Conservation (phyloP, 2,797 vertebrate species). For the Platalea minor region DNA sequence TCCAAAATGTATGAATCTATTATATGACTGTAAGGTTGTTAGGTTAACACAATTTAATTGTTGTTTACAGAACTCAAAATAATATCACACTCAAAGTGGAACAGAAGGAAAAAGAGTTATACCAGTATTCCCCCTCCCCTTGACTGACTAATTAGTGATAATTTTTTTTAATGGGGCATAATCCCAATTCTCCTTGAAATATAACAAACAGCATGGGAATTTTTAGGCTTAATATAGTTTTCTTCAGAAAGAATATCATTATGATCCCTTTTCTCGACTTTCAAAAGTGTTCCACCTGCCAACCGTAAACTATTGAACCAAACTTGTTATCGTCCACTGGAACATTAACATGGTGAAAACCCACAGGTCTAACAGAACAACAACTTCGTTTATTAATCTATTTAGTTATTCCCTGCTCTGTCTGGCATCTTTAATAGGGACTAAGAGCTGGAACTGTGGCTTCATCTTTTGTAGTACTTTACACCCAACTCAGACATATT, state of each 20-base stretch:
- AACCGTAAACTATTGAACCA: not conserved
- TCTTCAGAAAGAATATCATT: not conserved
- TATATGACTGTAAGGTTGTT: not conserved
- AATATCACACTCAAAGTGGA: not conserved
- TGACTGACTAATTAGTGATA: not conserved
- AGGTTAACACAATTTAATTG: not conserved
- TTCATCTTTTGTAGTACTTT: not conserved
- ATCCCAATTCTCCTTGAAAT: not conserved
- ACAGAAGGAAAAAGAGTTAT: not conserved
- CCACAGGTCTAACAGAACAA: not conserved
- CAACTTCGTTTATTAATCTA: not conserved
- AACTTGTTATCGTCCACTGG: not conserved
- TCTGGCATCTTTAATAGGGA: not conserved
- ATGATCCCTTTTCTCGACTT: not conserved
- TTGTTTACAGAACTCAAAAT: not conserved
- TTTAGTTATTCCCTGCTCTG: constrained; percentile 6
- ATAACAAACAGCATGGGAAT: not conserved
- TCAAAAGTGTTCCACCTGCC: not conserved
- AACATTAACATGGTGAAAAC: not conserved
- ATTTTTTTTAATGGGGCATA: not conserved
- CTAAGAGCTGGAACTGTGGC: not conserved
- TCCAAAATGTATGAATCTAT: not conserved
- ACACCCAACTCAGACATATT: not conserved
- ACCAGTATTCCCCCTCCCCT: not conserved
- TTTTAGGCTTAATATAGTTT: not conserved